These are phyloP conservation scores for Zeus faber DNA, from an alignment of 2,113 vertebrate species.

Conservation along the genomic window DNA sequence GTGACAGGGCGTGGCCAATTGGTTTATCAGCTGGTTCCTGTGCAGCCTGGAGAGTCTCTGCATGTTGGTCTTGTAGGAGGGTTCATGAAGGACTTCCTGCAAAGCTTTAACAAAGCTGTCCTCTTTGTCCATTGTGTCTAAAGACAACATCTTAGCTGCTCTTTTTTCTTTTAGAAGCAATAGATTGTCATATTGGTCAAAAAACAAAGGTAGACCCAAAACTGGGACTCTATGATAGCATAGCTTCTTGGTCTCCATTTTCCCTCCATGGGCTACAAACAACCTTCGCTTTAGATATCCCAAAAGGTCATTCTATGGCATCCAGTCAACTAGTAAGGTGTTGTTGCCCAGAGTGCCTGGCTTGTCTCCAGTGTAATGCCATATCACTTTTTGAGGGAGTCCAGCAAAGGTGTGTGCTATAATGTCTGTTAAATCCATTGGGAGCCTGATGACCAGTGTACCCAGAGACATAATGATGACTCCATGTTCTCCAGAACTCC, in stretches of 20 bases:
- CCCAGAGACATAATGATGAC: constrained; percentile 75
- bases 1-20: constrained; percentile 66
- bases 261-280: constrained; percentile 70
- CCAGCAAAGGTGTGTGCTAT: constrained; percentile 67
- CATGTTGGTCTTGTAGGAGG: constrained; percentile 68
- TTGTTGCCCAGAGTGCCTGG: constrained; percentile 66
- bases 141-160: constrained; percentile 47
- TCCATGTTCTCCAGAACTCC: constrained; percentile 71
- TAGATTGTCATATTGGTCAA: constrained; percentile 68
- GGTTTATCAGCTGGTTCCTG: constrained; percentile 60
- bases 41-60: constrained; percentile 69
- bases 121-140: constrained; percentile 34
- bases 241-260: constrained; percentile 67
- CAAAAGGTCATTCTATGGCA: constrained; percentile 74
- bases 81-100: constrained; percentile 59
- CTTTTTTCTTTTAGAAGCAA: constrained; percentile 55
- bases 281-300: constrained; percentile 62
- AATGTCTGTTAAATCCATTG: constrained; percentile 48
- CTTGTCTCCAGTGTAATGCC: constrained; percentile 54
- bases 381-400: constrained; percentile 74
- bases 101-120: constrained; percentile 52
- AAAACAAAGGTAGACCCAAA: constrained; percentile 64
- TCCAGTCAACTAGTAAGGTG: constrained; percentile 68
- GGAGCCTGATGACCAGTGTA: constrained; percentile 63
- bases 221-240: constrained; percentile 68